Base-by-base conservation (phyloP, 2,113 vertebrate species). In the Aspiorhynchus laticeps region DNA sequence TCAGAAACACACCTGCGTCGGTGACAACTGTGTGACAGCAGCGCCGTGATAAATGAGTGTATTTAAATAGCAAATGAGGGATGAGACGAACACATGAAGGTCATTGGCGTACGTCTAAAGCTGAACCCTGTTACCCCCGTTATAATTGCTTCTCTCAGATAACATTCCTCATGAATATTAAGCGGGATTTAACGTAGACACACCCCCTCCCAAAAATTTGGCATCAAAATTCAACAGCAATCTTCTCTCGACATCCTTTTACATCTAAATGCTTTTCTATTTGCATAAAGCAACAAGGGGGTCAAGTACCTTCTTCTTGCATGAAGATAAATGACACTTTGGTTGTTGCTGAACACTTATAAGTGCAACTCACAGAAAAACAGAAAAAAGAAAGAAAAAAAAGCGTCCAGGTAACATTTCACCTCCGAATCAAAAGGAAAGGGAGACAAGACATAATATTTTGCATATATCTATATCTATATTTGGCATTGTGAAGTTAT, bases 11-110 rank as follows among this genome's bases (percentile, higher is more conserved):
- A 77, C 76, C 78, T 87, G 69, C 24, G 26, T 41, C 46, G 38
- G 76, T 88, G 89, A 85, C 85, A 87, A 84, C 67, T 6, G 71
- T 63, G 46, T 56, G 38, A 88, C 43, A 83, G 51, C 48, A 53
- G 17, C 15, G 59, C 21, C 3, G 56, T 87, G 89, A 90, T 85
- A 85, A 87, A 90, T 90, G 87, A 59, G 28, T 74, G 53, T 80
- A 85, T 90, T 88, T 87, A 88, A 88, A 90, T 87, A 83, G 82
- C 43, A 87, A 87, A 88, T 90, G 85, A 78, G 84, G 36, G 59
- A 36, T 41, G 83, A 76, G 84, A 78, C 24, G 6, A 63, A 33
- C 46, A 71, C 48, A 80, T 88, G 87, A 83, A 87, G 86, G 63
- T 78, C 65, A 38, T 21, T 81, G 80, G 26, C 59, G 59, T 59